A percentile compares a stretch with the other conserved stretches of the same genome.
These are phyloP conservation scores for Myotis yumanensis DNA, from an alignment of 2,113 vertebrate species.

Conservation along the genomic window DNA sequence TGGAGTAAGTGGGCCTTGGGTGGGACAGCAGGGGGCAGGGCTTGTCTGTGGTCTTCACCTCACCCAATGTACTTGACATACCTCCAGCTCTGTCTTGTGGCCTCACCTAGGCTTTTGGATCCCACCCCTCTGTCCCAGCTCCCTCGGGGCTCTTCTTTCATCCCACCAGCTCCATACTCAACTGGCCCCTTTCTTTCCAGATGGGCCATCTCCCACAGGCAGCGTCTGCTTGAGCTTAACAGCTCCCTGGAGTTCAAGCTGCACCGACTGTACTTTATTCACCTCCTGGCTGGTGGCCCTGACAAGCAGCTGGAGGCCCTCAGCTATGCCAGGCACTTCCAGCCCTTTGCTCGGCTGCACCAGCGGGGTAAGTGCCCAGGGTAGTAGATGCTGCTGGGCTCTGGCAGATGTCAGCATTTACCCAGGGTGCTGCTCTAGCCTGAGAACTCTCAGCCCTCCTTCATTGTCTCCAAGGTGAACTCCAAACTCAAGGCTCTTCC, in stretches of 20 bases:
- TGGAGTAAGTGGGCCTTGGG: slow-evolving; percentile 85
- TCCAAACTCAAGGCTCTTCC: neutral
- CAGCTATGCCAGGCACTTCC: slow-evolving; percentile 92
- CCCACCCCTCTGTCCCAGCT: neutral
- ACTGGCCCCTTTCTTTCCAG: slow-evolving; percentile 73
- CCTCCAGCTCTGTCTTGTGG: neutral
- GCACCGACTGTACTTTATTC: slow-evolving; percentile 92
- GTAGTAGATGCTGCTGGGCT: neutral
- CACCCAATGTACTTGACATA: neutral
- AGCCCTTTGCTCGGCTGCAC: slow-evolving; percentile 91
- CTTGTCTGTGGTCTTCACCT: neutral
- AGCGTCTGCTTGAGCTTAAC: slow-evolving; percentile 91
- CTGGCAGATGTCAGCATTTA: neutral
- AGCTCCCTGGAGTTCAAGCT: slow-evolving; percentile 93
- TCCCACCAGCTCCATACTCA: neutral
- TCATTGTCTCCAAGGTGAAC: neutral
- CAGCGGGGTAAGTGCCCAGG: slow-evolving; percentile 86
- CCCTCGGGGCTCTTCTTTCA: neutral
- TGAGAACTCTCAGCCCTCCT: neutral
- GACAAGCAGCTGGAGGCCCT: slow-evolving; percentile 91
- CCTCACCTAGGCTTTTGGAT: neutral
- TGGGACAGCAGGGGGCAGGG: neutral
- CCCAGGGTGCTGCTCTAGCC: neutral
- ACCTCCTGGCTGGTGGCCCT: slow-evolving; percentile 89
- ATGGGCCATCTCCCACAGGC: slow-evolving; percentile 91